These are phyloP conservation scores for Alviniconcha strummeri DNA, from an alignment of 2,888 invertebrate genomes.

Conservation along the genomic window DNA sequence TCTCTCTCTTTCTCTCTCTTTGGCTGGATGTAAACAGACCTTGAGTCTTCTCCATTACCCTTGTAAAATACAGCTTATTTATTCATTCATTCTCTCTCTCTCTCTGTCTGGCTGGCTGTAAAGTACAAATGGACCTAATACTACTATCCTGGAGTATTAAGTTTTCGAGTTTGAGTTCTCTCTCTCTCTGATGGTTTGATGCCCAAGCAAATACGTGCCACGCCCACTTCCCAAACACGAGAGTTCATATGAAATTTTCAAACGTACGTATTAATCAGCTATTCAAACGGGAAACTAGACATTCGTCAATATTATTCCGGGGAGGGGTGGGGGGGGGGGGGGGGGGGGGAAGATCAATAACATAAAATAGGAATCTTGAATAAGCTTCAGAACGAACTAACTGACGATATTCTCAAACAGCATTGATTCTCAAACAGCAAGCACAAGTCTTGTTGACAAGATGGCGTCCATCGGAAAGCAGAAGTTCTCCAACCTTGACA, in stretches of 20 bases:
- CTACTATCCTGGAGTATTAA: background rate
- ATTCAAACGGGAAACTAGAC: too few relatives aligned
- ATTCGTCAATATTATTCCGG: too few relatives aligned
- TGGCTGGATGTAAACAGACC: too few relatives aligned
- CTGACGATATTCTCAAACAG: too few relatives aligned
- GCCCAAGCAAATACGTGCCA: background rate
- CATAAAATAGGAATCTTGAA: too few relatives aligned
- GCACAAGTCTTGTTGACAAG: conserved; percentile 32
- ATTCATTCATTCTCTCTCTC: conserved; percentile 24
- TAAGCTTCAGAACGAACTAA: too few relatives aligned
- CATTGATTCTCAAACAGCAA: too few relatives aligned
- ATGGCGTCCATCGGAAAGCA: conserved; percentile 56
- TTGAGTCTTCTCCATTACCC: conserved; percentile 5
- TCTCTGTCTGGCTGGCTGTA: background rate
- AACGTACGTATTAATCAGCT: too few relatives aligned
- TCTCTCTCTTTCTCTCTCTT: conserved; percentile 15
- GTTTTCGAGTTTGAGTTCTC: background rate
- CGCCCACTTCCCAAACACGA: too few relatives aligned
- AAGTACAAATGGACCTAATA: background rate
- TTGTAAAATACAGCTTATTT: background rate
- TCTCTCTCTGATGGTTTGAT: background rate
- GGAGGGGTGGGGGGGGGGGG: too few relatives aligned
- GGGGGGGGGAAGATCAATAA: too few relatives aligned
- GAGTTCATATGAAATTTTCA: too few relatives aligned
- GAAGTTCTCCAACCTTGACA: conserved; percentile 89